Evolutionary conservation across 2,113 vertebrate genomes (phyloP).

Genomic region (Elephas maximus): DNA sequence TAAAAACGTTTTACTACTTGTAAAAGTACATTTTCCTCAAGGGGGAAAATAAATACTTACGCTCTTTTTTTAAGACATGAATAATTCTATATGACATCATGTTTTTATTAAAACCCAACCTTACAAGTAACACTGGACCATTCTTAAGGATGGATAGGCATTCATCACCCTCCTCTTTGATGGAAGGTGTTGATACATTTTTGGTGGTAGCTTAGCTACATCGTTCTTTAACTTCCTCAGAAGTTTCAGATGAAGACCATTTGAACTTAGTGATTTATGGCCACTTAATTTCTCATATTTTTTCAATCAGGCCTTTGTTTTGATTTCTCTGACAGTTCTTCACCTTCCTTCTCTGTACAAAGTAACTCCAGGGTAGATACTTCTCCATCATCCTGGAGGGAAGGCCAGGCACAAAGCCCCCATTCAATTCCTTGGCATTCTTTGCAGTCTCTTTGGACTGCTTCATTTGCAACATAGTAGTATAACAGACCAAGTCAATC

Average conservation of each 20-base stretch:
- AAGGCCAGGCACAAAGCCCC: constrained; percentile 71
- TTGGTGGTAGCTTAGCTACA: constrained; percentile 85
- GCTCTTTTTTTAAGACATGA: constrained; percentile 10
- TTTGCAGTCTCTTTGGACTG: constrained; percentile 5
- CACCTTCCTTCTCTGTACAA: constrained; percentile 73
- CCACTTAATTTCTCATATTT: constrained; percentile 83
- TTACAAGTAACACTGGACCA: constrained; percentile 47
- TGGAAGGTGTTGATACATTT: constrained; percentile 84
- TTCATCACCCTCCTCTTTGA: constrained; percentile 80
- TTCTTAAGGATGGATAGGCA: constrained; percentile 70
- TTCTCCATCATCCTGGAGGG: constrained; percentile 66
- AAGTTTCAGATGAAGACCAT: constrained; percentile 82
- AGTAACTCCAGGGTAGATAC: constrained; percentile 68
- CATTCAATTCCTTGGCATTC: constrained; percentile 37
- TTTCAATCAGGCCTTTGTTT: constrained; percentile 83
- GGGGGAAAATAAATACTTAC: not conserved
- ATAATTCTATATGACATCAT: constrained; percentile 55
- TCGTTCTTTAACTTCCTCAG: constrained; percentile 79
- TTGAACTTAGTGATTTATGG: constrained; percentile 84
- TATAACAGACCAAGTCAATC: not conserved
- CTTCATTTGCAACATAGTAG: constrained; percentile 10
- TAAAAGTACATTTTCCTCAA: constrained; percentile 41
- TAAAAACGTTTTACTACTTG: not conserved
- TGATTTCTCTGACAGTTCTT: constrained; percentile 78
- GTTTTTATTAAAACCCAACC: constrained; percentile 62